A percentile compares a stretch with the other conserved stretches of the same genome.
Conservation (phyloP, 1,140 invertebrate genomes). For the Dendrolimus punctatus region DNA sequence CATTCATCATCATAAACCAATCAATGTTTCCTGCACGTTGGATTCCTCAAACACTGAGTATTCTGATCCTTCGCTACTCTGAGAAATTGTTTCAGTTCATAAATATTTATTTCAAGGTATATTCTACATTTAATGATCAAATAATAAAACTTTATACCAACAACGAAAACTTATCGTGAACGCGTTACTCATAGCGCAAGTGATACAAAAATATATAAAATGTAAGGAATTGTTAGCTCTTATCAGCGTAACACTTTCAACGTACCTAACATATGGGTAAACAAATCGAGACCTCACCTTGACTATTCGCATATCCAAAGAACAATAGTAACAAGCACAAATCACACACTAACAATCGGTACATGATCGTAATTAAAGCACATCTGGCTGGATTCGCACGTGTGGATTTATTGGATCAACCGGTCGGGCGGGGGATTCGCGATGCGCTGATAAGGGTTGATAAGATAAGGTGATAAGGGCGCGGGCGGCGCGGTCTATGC, state of each 20-base stretch:
- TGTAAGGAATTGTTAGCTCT: not conserved
- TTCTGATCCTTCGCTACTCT: no score
- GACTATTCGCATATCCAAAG: constrained; percentile 28
- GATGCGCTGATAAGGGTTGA: constrained; percentile 64
- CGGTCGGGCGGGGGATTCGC: constrained; percentile 51
- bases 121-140: no score
- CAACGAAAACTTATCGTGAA: no score
- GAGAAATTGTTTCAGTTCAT: no score
- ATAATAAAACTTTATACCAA: no score
- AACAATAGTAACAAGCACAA: constrained; percentile 31
- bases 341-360: constrained; percentile 30
- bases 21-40: no score
- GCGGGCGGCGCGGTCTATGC: constrained; percentile 31
- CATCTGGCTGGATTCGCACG: constrained; percentile 37
- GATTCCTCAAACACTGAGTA: no score
- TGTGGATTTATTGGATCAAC: constrained; percentile 32
- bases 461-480: constrained; percentile 46
- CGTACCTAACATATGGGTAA: constrained; percentile 2
- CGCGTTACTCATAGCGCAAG: no score
- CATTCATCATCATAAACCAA: no score
- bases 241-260: constrained; percentile 1
- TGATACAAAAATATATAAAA: not conserved
- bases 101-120: no score
- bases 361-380: constrained; percentile 41
- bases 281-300: constrained; percentile 34